Percentiles rank a stretch among this genome's conserved stretches.
phyloP scores from a whole-genome alignment of 1,140 invertebrate species.

The Bombyx mandarina region DNA sequence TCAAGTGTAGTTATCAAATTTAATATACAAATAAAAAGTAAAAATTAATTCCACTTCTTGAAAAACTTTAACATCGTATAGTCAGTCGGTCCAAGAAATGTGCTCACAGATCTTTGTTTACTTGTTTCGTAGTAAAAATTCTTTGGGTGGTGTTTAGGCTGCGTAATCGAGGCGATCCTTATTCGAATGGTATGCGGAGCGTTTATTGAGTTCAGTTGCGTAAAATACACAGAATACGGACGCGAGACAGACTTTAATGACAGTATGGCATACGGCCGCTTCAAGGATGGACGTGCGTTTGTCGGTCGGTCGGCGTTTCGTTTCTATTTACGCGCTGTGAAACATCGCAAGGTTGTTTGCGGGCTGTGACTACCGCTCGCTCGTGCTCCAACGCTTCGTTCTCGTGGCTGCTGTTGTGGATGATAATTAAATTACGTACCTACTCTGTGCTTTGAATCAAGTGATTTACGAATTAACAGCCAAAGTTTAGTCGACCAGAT shows the following conservation, averaged over 20 bases:
- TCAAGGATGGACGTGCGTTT: conserved; percentile 32
- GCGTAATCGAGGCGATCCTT: conserved; percentile 62
- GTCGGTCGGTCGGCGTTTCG: conserved; percentile 11
- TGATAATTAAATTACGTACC: conserved; percentile 29
- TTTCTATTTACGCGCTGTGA: conserved; percentile 25
- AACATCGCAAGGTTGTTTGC: conserved; percentile 21
- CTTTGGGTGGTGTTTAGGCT: conserved; percentile 44
- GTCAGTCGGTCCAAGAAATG: conserved; percentile 27
- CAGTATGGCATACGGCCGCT: conserved; percentile 43
- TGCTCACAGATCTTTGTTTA: conserved; percentile 33
- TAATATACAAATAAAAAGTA: conserved; percentile 8
- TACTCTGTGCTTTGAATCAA: conserved; percentile 19
- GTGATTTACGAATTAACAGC: conserved; percentile 16
- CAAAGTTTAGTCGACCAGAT: conserved; percentile 35
- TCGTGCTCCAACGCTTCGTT: conserved; percentile 21
- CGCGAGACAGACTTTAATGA: too few relatives aligned
- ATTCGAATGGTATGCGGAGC: conserved; percentile 56
- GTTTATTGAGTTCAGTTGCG: conserved; percentile 34
- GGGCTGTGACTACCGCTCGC: conserved; percentile 28
- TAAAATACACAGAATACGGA: conserved; percentile 22
- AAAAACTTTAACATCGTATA: conserved; percentile 14
- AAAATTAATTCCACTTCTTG: conserved; percentile 11
- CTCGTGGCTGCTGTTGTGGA: conserved; percentile 32
- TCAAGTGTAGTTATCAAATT: conserved; percentile 20
- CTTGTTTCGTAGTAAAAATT: conserved; percentile 27